Base-by-base conservation (phyloP, 2,797 vertebrate genomes). In the Babyrousa celebensis region DNA sequence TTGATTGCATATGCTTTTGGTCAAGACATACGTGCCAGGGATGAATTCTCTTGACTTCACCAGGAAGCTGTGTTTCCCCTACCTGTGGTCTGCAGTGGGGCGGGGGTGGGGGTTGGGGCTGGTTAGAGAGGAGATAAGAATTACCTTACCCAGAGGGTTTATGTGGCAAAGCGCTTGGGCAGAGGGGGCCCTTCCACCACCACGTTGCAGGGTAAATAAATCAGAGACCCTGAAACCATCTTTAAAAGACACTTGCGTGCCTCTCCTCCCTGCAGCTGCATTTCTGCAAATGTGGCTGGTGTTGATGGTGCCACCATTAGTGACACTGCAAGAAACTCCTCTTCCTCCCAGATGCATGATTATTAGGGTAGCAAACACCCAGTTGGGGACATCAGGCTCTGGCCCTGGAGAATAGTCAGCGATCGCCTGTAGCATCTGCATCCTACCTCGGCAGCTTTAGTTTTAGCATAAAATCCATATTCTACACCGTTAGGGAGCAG, bases 391-490 rank as follows among this genome's bases (percentile, higher is more conserved):
- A 93, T 21, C 94, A 96, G 97, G 96, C 94, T 91, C 63, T 0
- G 0, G 70, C 97, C 97, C 97, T 77, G 70, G 98, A 98, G 98
- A 97, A 95, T 68, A 95, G 95, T 63, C 32, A n/a, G 56, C 43
- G 87, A 72, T 96, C 43, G 97, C 98, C 97, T 91, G 90, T 82
- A 96, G 98, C 98, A 96, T 97, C 94, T 95, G 87, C 95, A 23
- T 97, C 95, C 97, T 98, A 98, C 98, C 97, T 89, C 98, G 98
- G 93, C 96, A 97, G 97, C 2, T 1, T 97, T 96, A 96, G 96
- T 93, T 97, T 98, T 97, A 97, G 97, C 98, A 98, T 97, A 96
- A 98, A 98, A 98, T 98, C 96, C 97, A 96, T 98, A 97, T 98
- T 98, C 78, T 89, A 97, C 95, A 94, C 84, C 91, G 96, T 92